Base-by-base conservation (phyloP, 2,113 vertebrate genomes). In the Geococcyx californianus region DNA sequence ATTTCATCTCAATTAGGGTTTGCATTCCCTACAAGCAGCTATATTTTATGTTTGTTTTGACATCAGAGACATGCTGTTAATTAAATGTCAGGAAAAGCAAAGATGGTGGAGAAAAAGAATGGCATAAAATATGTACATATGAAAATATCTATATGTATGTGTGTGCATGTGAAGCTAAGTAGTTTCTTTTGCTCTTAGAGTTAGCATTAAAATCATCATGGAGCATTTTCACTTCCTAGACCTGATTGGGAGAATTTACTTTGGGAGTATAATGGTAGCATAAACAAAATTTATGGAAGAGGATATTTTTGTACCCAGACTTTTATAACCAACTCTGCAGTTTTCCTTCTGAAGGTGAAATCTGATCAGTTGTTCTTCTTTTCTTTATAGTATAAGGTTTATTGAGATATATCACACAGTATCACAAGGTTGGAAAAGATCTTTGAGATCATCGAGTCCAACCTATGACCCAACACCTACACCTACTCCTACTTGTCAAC, bases 1-100 rank as follows among this genome's bases (percentile, higher is more conserved):
- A 91, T 96, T 95, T 97, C 85, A 92, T 96, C 93, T 97, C 97
- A 97, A 98, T 98, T 98, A 97, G 89, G 76, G 80, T 96, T 96
- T 95, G 92, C 91, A 92, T 96, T 97, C 94, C 68, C 66, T 94
- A 67, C 89, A 96, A 91, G 83, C 94, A 98, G 90, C 91, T 94
- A 93, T 96, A 95, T 80, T 97, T 98, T 95, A 94, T 94, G 94
- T 97, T 60, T 97, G 94, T 97, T 97, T 97, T 98, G 93, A 97
- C 97, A 97, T 97, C 94, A 96, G 96, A 98, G 95, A 89, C 85
- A 87, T 97, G 81, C 90, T 91, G 96, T 94, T 97, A 97, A 96
- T 96, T 97, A 97, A 98, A 97, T 92, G 97, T 94, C 95, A 98
- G 95, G 54, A 95, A 97, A 97, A 95, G 97, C 69, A 96, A 95